Evolutionary conservation across 2,888 invertebrate species (phyloP).

Genomic region (Halictus quadricinctus): DNA sequence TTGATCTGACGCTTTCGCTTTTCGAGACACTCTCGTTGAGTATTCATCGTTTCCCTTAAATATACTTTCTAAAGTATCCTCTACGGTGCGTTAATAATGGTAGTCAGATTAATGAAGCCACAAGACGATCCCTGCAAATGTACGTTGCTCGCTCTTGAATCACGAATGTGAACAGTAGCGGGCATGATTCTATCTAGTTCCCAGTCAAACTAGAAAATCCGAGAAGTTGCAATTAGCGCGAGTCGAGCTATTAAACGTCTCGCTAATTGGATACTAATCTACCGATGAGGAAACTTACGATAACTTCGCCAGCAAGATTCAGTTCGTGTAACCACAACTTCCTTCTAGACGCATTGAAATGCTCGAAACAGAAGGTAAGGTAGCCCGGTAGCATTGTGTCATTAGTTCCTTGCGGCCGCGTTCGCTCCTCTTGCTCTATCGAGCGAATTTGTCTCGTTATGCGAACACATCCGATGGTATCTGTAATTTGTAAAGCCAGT

Average conservation of each 20-base stretch:
- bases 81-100: not conserved
- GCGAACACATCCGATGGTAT: slow-evolving; percentile 1
- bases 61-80: not conserved
- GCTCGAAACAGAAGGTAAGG: not conserved
- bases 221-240: not conserved
- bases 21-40: not conserved
- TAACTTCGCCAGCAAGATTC: not conserved
- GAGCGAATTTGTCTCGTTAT: slow-evolving; percentile 1
- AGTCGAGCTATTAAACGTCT: not conserved
- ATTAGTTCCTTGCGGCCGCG: not conserved
- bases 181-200: not conserved
- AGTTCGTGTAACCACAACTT: slow-evolving; percentile 14
- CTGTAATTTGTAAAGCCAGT: slow-evolving; percentile 26
- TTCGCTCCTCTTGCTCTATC: too few species aligned
- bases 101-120: not conserved
- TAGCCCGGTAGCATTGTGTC: not conserved
- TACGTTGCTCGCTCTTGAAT: not conserved
- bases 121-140: not conserved
- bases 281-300: not conserved
- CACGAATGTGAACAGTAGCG: not conserved
- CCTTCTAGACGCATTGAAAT: slow-evolving; percentile 1
- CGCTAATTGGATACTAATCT: slow-evolving; percentile 11
- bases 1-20: not conserved
- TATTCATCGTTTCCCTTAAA: not conserved
- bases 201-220: not conserved